Conservation (phyloP, 2,113 vertebrate species). For the Trichechus manatus region DNA sequence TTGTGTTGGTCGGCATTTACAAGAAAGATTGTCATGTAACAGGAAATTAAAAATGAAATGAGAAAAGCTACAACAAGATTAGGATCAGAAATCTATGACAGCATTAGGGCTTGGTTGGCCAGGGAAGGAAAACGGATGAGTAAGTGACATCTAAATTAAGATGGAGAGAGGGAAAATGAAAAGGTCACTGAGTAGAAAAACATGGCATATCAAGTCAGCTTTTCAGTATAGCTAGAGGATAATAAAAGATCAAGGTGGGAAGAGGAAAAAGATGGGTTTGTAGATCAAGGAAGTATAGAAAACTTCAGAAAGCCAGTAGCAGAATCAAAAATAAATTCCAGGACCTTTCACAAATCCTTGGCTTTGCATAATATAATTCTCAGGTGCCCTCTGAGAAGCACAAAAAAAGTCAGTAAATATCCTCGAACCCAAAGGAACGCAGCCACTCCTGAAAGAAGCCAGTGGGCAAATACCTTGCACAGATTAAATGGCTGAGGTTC, state of each 20-base stretch:
- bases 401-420: background rate
- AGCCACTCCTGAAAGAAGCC: background rate
- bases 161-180: background rate
- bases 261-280: background rate
- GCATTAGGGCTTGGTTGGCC: fast-evolving
- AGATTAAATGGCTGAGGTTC: background rate
- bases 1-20: background rate
- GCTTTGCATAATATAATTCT: constrained; percentile 36
- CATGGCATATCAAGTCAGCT: background rate
- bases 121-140: background rate
- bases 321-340: constrained; percentile 51
- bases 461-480: background rate
- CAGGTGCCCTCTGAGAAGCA: background rate
- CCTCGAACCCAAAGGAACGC: background rate
- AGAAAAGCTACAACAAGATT: background rate
- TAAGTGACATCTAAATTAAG: background rate
- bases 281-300: background rate
- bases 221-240: background rate
- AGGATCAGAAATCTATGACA: background rate
- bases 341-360: constrained; percentile 7
- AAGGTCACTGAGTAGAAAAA: background rate
- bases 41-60: background rate
- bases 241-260: background rate
- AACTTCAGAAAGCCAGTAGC: background rate
- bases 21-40: background rate